Evolutionary conservation across 2,797 vertebrate species (phyloP), one percentile per base, ranked within the genome.

Genomic region (Chelon labrosus): DNA sequence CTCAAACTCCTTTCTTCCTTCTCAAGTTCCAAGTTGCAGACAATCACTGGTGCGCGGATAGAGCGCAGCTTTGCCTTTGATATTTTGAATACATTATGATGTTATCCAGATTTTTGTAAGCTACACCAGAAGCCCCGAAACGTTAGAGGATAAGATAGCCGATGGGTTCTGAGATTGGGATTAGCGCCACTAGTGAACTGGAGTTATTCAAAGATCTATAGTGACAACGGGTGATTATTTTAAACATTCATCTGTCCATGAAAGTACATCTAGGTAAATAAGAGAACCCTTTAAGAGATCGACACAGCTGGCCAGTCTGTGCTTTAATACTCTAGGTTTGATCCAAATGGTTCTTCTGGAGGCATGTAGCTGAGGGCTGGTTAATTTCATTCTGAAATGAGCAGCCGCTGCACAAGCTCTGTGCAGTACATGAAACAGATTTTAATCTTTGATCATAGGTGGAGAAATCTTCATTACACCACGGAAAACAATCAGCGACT

Each of bases 391-490:
- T 70, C 54, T 61, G 19, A 71, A 59, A 49, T 52, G 70, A 51
- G 50, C 65, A 61, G 54, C 51, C 53, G 50, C 41, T 58, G 41
- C 35, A 57, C 39, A 60, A 46, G 46, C 55, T 67, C 39, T 22
- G 52, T 80, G 60, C 4, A 1, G 2, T 35, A 2, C 39, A 10
- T 64, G 64, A 58, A 47, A 57, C 31, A 35, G 25, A 35, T 68
- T 74, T 70, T 69, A 73, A 79, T 68, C 13, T 78, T 58, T 59
- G n/a, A 66, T 72, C n/a, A 17, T 19, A 44, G 11, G 52, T 5
- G 7, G 35, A 22, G 13, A 38, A 58, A 57, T 75, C 20, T 12
- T 57, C 52, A 62, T 52, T 54, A 65, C 25, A 37, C 10, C 25
- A 65, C 10, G 10, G 74, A 71, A 63, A 55, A 59, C 37, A 3